These are phyloP conservation scores for Myrmecophaga tridactyla DNA, from an alignment of 2,113 vertebrate species.

Conservation along the genomic window DNA sequence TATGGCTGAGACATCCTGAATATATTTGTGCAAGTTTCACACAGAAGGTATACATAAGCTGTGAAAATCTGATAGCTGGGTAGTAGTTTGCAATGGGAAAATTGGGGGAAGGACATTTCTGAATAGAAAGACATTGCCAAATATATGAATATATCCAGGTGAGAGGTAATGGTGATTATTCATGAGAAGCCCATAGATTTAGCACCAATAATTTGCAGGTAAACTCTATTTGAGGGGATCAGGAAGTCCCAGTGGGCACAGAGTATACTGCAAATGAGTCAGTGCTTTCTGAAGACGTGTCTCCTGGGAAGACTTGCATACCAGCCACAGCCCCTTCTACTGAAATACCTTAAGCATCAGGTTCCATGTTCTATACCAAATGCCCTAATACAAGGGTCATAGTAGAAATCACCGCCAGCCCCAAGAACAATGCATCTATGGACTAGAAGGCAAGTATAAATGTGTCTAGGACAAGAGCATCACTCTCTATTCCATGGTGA, in stretches of 20 bases:
- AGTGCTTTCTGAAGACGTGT: not conserved
- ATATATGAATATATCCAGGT: not conserved
- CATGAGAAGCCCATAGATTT: not conserved
- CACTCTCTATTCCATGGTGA: too few relatives aligned
- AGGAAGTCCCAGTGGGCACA: not conserved
- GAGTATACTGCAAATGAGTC: not conserved
- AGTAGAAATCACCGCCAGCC: not conserved
- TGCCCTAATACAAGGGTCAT: too few relatives aligned
- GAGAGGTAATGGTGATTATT: not conserved
- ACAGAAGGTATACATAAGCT: not conserved
- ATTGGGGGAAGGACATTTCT: not conserved
- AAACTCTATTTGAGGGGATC: not conserved
- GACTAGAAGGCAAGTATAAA: not conserved
- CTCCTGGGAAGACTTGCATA: not conserved
- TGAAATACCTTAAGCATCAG: fast-evolving
- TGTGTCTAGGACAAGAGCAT: not conserved
- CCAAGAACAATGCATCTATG: too few relatives aligned
- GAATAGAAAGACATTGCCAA: not conserved
- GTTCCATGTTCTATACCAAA: fast-evolving
- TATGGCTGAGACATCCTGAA: not conserved
- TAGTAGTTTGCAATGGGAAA: not conserved
- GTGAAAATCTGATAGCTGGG: not conserved
- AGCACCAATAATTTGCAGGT: not conserved
- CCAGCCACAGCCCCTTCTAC: not conserved
- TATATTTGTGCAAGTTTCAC: not conserved